phyloP scores from a whole-genome alignment of 2,113 vertebrate genomes.

The Pseudorectes ferrugineus region DNA sequence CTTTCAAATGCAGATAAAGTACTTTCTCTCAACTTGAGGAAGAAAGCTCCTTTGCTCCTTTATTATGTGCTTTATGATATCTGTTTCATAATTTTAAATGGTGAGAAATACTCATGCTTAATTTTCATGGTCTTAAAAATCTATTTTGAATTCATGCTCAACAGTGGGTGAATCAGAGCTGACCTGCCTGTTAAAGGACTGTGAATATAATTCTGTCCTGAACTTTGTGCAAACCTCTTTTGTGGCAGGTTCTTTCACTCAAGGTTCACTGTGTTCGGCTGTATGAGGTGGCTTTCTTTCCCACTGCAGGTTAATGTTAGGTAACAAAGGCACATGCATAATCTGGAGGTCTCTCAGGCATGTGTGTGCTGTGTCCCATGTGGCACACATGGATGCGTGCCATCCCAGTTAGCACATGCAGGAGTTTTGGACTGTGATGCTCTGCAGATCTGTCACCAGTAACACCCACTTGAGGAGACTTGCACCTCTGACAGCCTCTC shows the following conservation, averaged over 20 bases:
- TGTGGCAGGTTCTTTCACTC: background rate
- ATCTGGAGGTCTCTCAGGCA: background rate
- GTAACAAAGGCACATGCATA: background rate
- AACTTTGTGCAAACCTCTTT: background rate
- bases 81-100: background rate
- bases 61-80: background rate
- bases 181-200: background rate
- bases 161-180: background rate
- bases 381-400: rapidly evolving
- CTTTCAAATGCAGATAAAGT: constrained; percentile 60
- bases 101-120: background rate
- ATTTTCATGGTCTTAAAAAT: background rate
- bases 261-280: background rate
- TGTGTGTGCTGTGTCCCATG: rapidly evolving
- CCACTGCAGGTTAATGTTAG: background rate
- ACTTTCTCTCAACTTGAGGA: background rate
- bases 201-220: background rate
- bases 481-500: background rate
- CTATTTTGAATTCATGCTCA: background rate
- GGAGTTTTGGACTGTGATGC: background rate
- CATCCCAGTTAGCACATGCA: background rate
- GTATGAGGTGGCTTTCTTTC: background rate
- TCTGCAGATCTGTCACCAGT: background rate
- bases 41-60: background rate
- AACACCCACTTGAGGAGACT: background rate